These are phyloP conservation scores for Hirundo rustica DNA, from an alignment of 2,797 vertebrate species.

Conservation along the genomic window DNA sequence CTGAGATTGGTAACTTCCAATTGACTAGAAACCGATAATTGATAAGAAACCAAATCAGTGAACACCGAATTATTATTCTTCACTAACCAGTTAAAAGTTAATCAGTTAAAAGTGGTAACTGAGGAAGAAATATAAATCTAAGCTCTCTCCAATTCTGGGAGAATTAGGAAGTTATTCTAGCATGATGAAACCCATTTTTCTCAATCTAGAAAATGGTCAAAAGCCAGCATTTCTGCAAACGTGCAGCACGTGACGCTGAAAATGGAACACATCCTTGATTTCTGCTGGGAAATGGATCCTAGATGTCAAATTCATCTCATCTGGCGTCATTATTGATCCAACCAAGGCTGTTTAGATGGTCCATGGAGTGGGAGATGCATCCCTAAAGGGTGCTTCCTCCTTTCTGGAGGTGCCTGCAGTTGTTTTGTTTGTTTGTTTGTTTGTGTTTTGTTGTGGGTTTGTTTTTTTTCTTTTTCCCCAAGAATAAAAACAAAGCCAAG, in stretches of 20 bases:
- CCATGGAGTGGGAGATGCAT: not conserved
- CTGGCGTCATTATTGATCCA: not conserved
- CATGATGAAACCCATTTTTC: not conserved
- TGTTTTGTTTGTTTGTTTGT: too few relatives aligned
- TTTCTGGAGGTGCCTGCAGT: not conserved
- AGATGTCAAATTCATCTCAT: not conserved
- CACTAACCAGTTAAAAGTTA: not conserved
- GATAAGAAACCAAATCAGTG: not conserved
- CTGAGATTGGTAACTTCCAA: not conserved
- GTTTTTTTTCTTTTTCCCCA: not conserved
- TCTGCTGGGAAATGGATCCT: not conserved
- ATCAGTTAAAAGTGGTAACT: not conserved
- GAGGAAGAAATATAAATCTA: not conserved
- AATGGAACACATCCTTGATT: not conserved
- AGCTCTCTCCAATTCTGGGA: not conserved
- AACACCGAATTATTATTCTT: not conserved
- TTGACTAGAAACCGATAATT: not conserved
- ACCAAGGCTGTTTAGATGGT: not conserved
- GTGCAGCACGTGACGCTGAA: fast-evolving
- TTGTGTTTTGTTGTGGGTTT: not conserved
- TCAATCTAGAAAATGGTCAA: not conserved
- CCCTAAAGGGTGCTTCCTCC: not conserved
- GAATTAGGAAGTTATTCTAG: not conserved
- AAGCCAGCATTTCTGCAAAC: not conserved
- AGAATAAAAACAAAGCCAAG: not conserved